A percentile compares a stretch with the other conserved stretches of the same genome.
Conservation (phyloP, 1,140 invertebrate species). For the Atopsyche davidsoni region DNA sequence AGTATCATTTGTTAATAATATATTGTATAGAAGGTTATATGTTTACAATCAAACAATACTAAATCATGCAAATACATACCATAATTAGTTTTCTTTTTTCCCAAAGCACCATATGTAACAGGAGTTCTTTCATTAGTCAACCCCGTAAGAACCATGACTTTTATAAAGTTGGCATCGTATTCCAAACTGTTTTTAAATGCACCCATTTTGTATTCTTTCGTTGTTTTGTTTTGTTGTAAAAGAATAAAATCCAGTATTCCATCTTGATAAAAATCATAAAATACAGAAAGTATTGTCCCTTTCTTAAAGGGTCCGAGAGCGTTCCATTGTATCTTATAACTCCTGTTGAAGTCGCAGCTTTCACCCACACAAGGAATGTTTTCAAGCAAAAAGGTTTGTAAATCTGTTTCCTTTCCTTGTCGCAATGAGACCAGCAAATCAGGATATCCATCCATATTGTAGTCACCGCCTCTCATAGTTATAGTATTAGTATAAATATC, state of each 20-base stretch:
- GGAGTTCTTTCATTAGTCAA: slow-evolving; percentile 65
- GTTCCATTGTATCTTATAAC: slow-evolving; percentile 70
- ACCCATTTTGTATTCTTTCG: slow-evolving; percentile 52
- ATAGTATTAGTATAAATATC: slow-evolving; percentile 65
- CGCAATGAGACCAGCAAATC: slow-evolving; percentile 78
- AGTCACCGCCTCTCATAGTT: slow-evolving; percentile 82
- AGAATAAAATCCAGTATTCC: slow-evolving; percentile 75
- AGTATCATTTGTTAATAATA: slow-evolving; percentile 3
- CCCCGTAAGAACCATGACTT: slow-evolving; percentile 88
- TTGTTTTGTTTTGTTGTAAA: slow-evolving; percentile 55
- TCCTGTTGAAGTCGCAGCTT: slow-evolving; percentile 60
- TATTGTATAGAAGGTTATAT: background rate
- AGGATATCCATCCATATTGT: slow-evolving; percentile 93
- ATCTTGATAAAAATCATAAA: slow-evolving; percentile 90
- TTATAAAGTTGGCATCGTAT: slow-evolving; percentile 93
- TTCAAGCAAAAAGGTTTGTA: slow-evolving; percentile 67
- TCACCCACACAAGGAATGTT: slow-evolving; percentile 62
- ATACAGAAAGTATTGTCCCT: slow-evolving; percentile 74
- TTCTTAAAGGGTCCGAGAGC: slow-evolving; percentile 61
- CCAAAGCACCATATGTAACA: slow-evolving; percentile 61
- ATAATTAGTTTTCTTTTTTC: slow-evolving; percentile 71
- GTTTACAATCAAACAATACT: slow-evolving; percentile 6
- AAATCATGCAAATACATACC: slow-evolving; percentile 39
- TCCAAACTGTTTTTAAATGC: slow-evolving; percentile 84
- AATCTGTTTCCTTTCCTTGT: slow-evolving; percentile 46